These are phyloP conservation scores for Cyprinus carpio DNA, from an alignment of 2,113 vertebrate genomes.

Conservation along the genomic window DNA sequence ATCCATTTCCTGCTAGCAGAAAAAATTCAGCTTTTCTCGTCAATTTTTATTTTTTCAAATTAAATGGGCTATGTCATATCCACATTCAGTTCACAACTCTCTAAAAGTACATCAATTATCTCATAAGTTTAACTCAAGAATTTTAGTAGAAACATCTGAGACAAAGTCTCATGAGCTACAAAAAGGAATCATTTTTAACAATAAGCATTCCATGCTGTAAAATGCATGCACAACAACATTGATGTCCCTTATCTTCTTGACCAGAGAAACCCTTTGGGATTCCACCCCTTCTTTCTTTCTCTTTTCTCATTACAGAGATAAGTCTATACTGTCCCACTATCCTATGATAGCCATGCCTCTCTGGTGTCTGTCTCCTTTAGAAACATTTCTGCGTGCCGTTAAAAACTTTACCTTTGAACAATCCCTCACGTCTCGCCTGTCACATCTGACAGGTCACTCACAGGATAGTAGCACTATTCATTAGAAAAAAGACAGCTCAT, in stretches of 20 bases:
- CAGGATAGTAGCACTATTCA: slow-evolving; percentile 49
- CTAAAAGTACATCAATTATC: neutral
- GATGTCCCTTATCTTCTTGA: slow-evolving; percentile 14
- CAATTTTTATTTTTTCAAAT: no score
- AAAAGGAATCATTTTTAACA: neutral
- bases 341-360: slow-evolving; percentile 26
- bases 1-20: fast-evolving
- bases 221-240: neutral
- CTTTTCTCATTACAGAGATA: slow-evolving; percentile 30
- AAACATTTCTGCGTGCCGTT: slow-evolving; percentile 35
- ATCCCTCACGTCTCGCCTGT: slow-evolving; percentile 21
- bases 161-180: neutral
- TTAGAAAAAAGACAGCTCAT: slow-evolving; percentile 62
- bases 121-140: neutral
- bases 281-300: slow-evolving; percentile 19
- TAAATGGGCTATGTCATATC: no score
- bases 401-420: slow-evolving; percentile 38
- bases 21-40: neutral
- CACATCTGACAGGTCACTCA: slow-evolving; percentile 53
- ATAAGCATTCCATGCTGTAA: neutral
- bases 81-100: neutral
- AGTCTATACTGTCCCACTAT: slow-evolving; percentile 20
- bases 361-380: slow-evolving; percentile 33
- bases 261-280: slow-evolving; percentile 26
- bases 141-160: neutral